phyloP scores from a whole-genome alignment of 2,113 vertebrate species.

The Brevimyrus niger region DNA sequence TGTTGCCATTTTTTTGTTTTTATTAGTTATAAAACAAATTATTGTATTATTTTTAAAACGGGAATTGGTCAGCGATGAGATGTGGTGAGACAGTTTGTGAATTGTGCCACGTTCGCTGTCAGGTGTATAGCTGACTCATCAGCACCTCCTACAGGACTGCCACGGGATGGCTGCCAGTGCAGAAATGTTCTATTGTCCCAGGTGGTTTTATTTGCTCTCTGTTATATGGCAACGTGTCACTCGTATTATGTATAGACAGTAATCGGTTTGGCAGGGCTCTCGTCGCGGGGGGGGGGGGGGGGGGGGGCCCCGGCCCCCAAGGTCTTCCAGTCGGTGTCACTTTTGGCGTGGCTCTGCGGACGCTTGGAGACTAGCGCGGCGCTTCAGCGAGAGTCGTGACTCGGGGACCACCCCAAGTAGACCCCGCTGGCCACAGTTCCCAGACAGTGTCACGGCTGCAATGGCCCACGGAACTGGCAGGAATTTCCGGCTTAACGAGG shows the following conservation, averaged over 20 bases:
- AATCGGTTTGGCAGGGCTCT: not conserved
- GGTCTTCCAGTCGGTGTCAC: constrained; percentile 19
- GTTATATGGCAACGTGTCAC: not conserved
- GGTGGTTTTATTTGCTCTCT: not conserved
- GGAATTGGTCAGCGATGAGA: not conserved
- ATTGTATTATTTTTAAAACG: not conserved
- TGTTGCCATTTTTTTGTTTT: not conserved
- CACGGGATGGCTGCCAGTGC: not conserved
- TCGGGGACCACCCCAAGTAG: not conserved
- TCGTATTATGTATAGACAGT: not conserved
- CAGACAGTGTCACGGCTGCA: not conserved
- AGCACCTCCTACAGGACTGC: not conserved
- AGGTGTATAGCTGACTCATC: not conserved
- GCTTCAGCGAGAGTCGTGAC: not conserved
- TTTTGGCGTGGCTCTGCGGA: constrained; percentile 28
- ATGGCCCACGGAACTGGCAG: not conserved
- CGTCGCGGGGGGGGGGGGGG: not conserved
- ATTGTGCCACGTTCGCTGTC: not conserved
- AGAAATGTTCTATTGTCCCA: not conserved
- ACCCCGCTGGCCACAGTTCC: not conserved
- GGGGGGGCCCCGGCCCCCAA: constrained; percentile 29
- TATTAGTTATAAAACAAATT: too few species aligned
- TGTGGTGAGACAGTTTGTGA: not conserved
- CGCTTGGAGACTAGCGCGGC: not conserved
- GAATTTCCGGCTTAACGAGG: not conserved